Evolutionary conservation across 2,888 invertebrate genomes (phyloP).

Genomic region (Drosophila phalerata): DNA sequence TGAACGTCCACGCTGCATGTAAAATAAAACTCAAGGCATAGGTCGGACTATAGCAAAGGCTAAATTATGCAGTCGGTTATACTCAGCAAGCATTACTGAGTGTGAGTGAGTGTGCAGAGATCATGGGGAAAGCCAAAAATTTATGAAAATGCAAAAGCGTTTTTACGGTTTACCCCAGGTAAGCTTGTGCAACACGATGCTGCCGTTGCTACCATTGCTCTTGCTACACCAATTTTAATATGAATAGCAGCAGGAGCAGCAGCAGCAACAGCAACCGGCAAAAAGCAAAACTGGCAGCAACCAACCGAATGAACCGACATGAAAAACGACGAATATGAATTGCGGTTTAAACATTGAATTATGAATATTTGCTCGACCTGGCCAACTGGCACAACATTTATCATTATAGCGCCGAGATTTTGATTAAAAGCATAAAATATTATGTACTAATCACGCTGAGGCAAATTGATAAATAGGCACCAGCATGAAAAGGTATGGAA

Average conservation of each 20-base stretch:
- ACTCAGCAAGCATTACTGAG: slow-evolving; percentile 21
- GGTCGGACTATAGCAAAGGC: slow-evolving; percentile 35
- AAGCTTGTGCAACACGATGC: slow-evolving; percentile 62
- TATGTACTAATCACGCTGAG: slow-evolving; percentile 62
- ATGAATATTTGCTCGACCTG: slow-evolving; percentile 63
- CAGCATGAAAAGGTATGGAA: background rate
- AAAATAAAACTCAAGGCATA: slow-evolving; percentile 53
- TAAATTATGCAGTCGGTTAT: slow-evolving; percentile 60
- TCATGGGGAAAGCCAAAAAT: slow-evolving; percentile 59
- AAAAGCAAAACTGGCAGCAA: slow-evolving; percentile 65
- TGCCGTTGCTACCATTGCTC: slow-evolving; percentile 7
- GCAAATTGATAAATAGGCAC: slow-evolving; percentile 34
- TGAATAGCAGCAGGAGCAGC: slow-evolving; percentile 67
- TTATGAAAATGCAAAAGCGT: slow-evolving; percentile 81
- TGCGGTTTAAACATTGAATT: slow-evolving; percentile 77
- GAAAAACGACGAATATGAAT: slow-evolving; percentile 66
- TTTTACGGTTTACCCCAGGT: slow-evolving; percentile 80
- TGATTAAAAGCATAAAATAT: slow-evolving; percentile 74
- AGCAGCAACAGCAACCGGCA: slow-evolving; percentile 31
- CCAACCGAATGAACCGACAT: slow-evolving; percentile 37
- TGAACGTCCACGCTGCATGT: slow-evolving; percentile 27
- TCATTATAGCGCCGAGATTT: slow-evolving; percentile 64
- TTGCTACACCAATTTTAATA: slow-evolving; percentile 65
- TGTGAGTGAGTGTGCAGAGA: slow-evolving; percentile 8
- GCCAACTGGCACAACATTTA: slow-evolving; percentile 62